A percentile compares a stretch with the other conserved stretches of the same genome.
phyloP scores from a whole-genome alignment of 2,888 invertebrate genomes.

The Epistrophe eligans region DNA sequence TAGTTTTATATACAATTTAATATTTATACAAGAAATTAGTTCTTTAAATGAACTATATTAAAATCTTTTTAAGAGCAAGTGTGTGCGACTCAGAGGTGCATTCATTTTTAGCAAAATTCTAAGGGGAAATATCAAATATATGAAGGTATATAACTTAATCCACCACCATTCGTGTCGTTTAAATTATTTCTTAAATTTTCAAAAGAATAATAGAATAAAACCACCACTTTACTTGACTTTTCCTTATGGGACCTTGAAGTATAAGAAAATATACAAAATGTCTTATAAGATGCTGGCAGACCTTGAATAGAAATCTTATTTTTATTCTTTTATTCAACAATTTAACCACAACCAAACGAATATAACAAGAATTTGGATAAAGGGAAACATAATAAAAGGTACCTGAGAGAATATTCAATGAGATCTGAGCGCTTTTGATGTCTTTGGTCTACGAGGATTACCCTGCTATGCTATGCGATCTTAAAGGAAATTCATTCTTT shows the following conservation, averaged over 20 bases:
- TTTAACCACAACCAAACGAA: conserved; percentile 5
- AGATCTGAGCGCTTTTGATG: conserved; percentile 6
- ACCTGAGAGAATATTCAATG: conserved; percentile 23
- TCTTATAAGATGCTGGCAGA: neutral
- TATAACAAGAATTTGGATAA: neutral
- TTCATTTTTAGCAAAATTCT: no score
- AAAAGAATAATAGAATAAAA: neutral
- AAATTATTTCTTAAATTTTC: neutral
- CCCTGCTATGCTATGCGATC: neutral
- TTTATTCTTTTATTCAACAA: conserved; percentile 11
- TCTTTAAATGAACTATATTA: no score
- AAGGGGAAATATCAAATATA: no score
- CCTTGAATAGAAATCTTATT: neutral
- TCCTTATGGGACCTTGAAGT: neutral
- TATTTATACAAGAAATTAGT: no score
- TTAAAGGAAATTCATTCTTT: conserved; percentile 2
- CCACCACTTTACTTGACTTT: neutral
- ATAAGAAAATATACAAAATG: conserved; percentile 10
- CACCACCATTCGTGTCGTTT: neutral
- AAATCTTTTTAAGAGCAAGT: no score
- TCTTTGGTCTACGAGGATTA: neutral
- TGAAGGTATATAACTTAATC: no score
- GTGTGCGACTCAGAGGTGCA: no score
- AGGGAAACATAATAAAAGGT: conserved; percentile 8
- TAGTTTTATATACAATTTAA: no score